phyloP scores from a whole-genome alignment of 1,140 invertebrate genomes.

The Drosophila rhopaloa region DNA sequence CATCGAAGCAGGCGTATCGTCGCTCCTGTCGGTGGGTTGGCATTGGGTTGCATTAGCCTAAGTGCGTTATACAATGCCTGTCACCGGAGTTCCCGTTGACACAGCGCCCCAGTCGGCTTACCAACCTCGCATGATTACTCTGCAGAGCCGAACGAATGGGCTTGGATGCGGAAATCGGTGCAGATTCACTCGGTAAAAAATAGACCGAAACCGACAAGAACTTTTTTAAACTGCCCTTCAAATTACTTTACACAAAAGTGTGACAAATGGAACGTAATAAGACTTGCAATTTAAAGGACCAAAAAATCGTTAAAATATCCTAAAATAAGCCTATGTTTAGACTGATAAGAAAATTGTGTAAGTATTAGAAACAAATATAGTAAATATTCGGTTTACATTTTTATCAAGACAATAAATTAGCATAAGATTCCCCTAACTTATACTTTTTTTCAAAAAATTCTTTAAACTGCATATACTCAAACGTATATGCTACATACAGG shows the following conservation, averaged over 20 bases:
- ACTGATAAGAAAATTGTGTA: too few relatives aligned
- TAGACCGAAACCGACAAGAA: too few relatives aligned
- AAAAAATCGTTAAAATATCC: too few relatives aligned
- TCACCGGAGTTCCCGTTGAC: not conserved
- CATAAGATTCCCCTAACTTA: too few relatives aligned
- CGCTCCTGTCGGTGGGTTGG: constrained; percentile 86
- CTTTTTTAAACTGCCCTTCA: not conserved
- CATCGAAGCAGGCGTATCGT: constrained; percentile 95
- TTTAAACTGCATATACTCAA: not conserved
- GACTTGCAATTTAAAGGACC: too few relatives aligned
- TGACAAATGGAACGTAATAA: too few relatives aligned
- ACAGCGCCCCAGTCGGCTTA: not conserved
- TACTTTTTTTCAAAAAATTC: too few relatives aligned
- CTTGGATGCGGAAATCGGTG: not conserved
- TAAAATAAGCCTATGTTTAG: too few relatives aligned
- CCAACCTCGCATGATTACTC: constrained; percentile 54
- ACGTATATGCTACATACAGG: constrained; percentile 1
- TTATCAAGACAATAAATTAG: too few relatives aligned
- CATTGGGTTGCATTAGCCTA: constrained; percentile 71
- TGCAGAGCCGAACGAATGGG: constrained; percentile 46
- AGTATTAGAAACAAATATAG: too few relatives aligned
- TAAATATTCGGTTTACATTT: too few relatives aligned
- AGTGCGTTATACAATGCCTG: constrained; percentile 75
- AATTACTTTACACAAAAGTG: not conserved
- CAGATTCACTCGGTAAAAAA: constrained; percentile 14